Base-by-base conservation (phyloP, 2,888 invertebrate genomes). In the Euplexia lucipara region DNA sequence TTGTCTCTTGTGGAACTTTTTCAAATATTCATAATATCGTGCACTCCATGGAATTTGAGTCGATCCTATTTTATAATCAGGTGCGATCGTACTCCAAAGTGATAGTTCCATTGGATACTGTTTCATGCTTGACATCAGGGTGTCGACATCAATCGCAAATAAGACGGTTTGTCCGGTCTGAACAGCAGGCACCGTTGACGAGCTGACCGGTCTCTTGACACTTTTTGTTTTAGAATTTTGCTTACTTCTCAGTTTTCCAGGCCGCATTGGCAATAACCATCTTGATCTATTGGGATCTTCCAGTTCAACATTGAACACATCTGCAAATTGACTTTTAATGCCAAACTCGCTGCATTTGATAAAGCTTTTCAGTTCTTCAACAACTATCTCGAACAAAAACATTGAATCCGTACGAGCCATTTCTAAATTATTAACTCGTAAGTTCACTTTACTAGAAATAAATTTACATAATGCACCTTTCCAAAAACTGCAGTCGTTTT, bases 361-460 rank as follows among this genome's bases (percentile, higher is more conserved):
- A 26, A 77, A 88, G 70, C 87, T 91, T 66, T 79, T 86, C 22
- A 94, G 71, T 61, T 91, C 85, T 75, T 91, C 90, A 6, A 92
- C 83, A 12, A 79, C 67, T 57, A 95, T 84, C 74, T 95, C 92
- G 59, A 94, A 88, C 74, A 92, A 85, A 84, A 94, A 93, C 86
- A 91, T 88, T 82, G 92, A 91, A 89, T 91, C 92, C 86, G 88
- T 83, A 82, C 76, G 63, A 86, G 88, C 75, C 93, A 95, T 94
- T 82, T 83, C 87, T 41, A 3, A n/a, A 35, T 72, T 65, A 34
- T n/a, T 60, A 66, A 65, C 45, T 59, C 68, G 18, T 62, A 16
- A 9, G 14, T 41, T 26, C 7, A 39, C 14, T 69, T 48, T 16
- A 47, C 34, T 57, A 16, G 37, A 41, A 35, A 48, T n/a, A 39